Evolutionary conservation across 2,888 invertebrate species (phyloP), one percentile per base, ranked within the genome.

Genomic region (Pteria penguin): DNA sequence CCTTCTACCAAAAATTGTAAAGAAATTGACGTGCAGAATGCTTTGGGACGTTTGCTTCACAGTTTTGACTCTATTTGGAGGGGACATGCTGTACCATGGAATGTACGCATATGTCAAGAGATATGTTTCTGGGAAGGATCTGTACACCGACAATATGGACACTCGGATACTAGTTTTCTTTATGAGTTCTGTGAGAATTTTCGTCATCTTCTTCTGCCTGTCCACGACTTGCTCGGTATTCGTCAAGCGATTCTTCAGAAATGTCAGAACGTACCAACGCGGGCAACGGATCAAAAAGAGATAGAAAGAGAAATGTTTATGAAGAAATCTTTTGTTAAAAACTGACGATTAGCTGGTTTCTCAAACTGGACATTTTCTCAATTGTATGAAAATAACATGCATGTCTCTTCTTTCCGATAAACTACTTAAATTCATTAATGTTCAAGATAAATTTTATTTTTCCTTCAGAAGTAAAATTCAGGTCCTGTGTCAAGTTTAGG

Each of bases 81-180:
- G 58, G 4, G 76, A 76, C 29, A 57, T 69, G 32, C 27, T 69
- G 29, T 76, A 69, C 45, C 72, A 69, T 29, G 76, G 76, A n/a
- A 4, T 76, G 18, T 76, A 73, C 29, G 63, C 27, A 11, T 31
- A 76, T 58, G 45, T 54, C 22, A 76, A 76, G 54, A 33, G 60
- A 36, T 52, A 60, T 52, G 36, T 73, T n/a, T 32, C 61, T 4
- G 61, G 65, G 52, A 22, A 36, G 5, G 60, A 36, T 4, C 27
- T 73, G 14, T 8, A 27, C 2, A 32, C 52, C 29, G 63, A 63
- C 14, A 31, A 36, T 14, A 69, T 58, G 11, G 76, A 76, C n/a
- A 55, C 68, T 22, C 32, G 66, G 22, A 62, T 62, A n/a, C 58
- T 67, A 36, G 57, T 72, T 22, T 73, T 76, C 45, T 76, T 76